phyloP scores from a whole-genome alignment of 2,113 vertebrate genomes.

The Tinamus guttatus region DNA sequence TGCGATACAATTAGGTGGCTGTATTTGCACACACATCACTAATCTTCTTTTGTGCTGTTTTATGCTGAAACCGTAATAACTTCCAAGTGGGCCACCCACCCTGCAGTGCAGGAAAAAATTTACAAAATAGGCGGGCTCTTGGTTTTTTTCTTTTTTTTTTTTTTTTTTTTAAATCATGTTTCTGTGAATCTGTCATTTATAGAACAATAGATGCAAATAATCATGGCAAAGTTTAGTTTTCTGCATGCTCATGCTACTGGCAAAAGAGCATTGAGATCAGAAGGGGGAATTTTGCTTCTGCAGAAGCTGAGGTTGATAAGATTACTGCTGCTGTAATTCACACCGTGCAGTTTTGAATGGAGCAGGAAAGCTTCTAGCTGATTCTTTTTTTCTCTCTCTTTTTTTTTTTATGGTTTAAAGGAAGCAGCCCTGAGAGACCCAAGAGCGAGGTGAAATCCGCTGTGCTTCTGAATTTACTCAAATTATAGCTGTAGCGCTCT shows the following conservation, averaged over 20 bases:
- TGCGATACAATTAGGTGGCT: background rate
- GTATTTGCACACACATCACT: constrained; percentile 40
- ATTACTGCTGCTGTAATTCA: background rate
- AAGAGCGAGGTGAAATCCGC: background rate
- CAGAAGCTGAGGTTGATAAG: background rate
- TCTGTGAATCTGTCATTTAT: constrained; percentile 58
- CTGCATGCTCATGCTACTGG: constrained; percentile 13
- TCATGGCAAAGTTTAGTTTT: constrained; percentile 45
- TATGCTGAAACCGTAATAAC: constrained; percentile 47
- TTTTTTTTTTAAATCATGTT: constrained; percentile 14
- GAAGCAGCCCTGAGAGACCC: background rate
- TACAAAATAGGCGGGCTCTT: constrained; percentile 66
- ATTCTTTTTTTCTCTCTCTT: background rate
- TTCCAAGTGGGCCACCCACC: constrained; percentile 78
- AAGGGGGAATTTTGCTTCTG: background rate
- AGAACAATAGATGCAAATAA: constrained; percentile 68
- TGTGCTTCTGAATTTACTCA: background rate
- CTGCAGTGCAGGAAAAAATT: constrained; percentile 69
- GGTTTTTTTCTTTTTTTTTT: background rate
- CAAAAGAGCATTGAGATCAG: background rate
- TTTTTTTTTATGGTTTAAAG: background rate
- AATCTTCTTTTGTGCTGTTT: constrained; percentile 61
- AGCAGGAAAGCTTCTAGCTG: background rate
- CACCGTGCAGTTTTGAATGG: constrained; percentile 28
- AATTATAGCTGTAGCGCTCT: background rate